phyloP scores from a whole-genome alignment of 2,113 vertebrate species.

The Gracilinanus agilis region DNA sequence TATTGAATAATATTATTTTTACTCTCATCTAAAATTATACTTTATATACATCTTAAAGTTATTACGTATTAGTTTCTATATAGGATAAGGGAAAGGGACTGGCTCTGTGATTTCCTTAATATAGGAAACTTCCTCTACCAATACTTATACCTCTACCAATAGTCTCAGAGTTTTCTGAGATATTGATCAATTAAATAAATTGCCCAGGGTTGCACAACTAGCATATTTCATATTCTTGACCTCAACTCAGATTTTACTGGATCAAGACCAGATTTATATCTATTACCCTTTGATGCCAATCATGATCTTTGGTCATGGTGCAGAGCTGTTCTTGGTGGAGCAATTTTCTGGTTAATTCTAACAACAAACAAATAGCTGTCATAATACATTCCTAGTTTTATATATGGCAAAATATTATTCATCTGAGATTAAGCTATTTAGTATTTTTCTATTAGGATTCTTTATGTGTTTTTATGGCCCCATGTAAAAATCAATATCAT shows the following conservation, averaged over 20 bases:
- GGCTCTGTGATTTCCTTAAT: too few species aligned
- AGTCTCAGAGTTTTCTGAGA: background rate
- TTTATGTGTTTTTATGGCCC: too few species aligned
- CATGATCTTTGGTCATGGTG: background rate
- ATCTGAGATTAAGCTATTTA: too few species aligned
- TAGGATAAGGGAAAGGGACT: background rate
- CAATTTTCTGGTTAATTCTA: too few species aligned
- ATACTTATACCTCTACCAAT: too few species aligned
- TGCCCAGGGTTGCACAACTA: background rate
- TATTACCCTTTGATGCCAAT: background rate
- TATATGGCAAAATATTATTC: too few species aligned
- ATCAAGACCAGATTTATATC: background rate
- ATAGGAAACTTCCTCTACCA: too few species aligned
- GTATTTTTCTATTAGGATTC: too few species aligned
- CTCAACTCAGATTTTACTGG: background rate
- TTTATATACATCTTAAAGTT: background rate
- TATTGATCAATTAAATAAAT: background rate
- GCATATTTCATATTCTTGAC: background rate
- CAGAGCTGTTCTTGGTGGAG: too few species aligned
- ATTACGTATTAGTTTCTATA: background rate
- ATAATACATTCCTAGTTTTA: too few species aligned
- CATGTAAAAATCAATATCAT: background rate
- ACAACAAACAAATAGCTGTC: too few species aligned
- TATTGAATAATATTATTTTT: background rate
- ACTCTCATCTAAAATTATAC: background rate